These are phyloP conservation scores for Isotomurus palustris DNA, from an alignment of 2,888 invertebrate species.

Conservation along the genomic window DNA sequence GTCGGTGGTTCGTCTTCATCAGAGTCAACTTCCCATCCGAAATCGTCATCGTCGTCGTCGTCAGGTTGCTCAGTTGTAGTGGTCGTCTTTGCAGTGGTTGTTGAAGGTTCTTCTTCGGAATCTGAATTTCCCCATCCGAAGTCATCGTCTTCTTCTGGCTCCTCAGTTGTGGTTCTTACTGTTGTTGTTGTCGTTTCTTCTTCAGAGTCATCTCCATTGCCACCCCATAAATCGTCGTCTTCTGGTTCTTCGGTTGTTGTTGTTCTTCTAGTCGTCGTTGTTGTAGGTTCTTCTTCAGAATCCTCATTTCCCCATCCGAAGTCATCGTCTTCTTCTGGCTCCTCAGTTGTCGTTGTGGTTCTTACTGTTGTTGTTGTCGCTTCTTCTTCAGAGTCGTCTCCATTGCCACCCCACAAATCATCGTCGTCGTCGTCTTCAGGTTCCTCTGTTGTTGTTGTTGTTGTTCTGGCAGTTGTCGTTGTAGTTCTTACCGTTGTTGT, in stretches of 20 bases:
- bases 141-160: neutral
- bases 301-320: neutral
- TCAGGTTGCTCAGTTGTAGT: neutral
- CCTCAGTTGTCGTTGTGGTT: conserved; percentile 2
- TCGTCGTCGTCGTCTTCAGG: neutral
- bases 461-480: conserved; percentile 6
- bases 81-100: neutral
- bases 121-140: neutral
- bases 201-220: neutral
- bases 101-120: no score
- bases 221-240: neutral
- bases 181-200: conserved; percentile 3
- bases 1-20: no score
- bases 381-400: neutral
- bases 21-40: no score
- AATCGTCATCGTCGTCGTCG: neutral
- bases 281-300: conserved; percentile 7
- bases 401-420: neutral
- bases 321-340: conserved; percentile 4
- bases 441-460: conserved; percentile 1
- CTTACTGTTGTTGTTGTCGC: conserved; percentile 1
- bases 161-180: conserved; percentile 10
- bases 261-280: neutral
- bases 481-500: neutral
- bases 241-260: neutral